A percentile compares a stretch with the other conserved stretches of the same genome.
phyloP scores from a whole-genome alignment of 2,888 invertebrate genomes.

The Arge pagana region DNA sequence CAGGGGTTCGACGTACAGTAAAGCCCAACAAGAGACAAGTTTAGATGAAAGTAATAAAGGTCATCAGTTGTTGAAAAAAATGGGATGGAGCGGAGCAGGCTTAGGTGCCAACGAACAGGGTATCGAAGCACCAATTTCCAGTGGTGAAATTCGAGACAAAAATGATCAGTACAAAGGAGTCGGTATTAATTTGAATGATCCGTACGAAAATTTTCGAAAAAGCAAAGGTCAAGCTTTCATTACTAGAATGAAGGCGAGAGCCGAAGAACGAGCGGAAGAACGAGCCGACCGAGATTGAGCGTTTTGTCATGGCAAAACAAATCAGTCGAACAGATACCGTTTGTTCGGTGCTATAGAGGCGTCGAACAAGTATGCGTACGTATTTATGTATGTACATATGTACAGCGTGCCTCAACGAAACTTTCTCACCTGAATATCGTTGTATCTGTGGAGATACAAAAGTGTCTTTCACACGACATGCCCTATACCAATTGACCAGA shows the following conservation, averaged over 20 bases:
- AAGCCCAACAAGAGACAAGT: slow-evolving; percentile 64
- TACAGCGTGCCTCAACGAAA: slow-evolving; percentile 3
- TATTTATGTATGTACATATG: slow-evolving; percentile 1
- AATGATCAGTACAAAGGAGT: slow-evolving; percentile 95
- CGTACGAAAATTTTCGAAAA: slow-evolving; percentile 96
- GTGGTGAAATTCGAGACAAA: slow-evolving; percentile 86
- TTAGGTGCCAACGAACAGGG: slow-evolving; percentile 95
- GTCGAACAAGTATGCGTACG: slow-evolving; percentile 3
- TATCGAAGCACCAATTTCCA: slow-evolving; percentile 91
- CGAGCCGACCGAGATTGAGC: slow-evolving; percentile 54
- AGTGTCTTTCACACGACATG: too few relatives aligned
- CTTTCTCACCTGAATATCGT: too few relatives aligned
- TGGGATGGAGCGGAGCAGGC: slow-evolving; percentile 98
- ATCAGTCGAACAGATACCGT: too few relatives aligned
- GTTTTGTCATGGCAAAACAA: too few relatives aligned
- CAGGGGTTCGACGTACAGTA: slow-evolving; percentile 54
- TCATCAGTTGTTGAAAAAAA: slow-evolving; percentile 94
- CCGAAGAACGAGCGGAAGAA: slow-evolving; percentile 71
- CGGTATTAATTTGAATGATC: slow-evolving; percentile 90
- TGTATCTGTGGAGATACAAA: too few relatives aligned
- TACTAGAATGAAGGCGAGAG: slow-evolving; percentile 89
- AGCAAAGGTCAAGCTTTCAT: slow-evolving; percentile 95
- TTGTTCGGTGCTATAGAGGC: too few relatives aligned
- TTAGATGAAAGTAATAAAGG: slow-evolving; percentile 92
- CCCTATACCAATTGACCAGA: too few relatives aligned